Base-by-base conservation (phyloP, 2,888 invertebrate species). In the Lepidocyrtinus sp. region DNA sequence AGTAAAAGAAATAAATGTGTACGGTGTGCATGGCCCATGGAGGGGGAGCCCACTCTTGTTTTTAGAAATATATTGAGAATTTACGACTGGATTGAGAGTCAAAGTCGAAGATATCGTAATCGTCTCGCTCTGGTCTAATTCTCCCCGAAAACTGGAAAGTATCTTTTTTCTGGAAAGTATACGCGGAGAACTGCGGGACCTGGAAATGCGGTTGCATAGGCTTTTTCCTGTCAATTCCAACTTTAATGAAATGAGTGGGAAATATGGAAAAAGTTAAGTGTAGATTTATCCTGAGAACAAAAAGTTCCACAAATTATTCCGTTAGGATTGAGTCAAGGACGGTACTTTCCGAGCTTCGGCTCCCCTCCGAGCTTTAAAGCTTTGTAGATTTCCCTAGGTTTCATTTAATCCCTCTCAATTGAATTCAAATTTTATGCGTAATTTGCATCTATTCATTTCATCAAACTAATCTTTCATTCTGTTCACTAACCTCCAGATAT, bases 11-110 rank as follows among this genome's bases (percentile, higher is more conserved):
- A 45, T 25, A 22, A 2, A 59, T 15, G 26, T 24, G 50, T 22
- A 50, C 25, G 24, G 24, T 17, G 19, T 17, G 1, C 25, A 17
- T 22, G 21, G 21, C 62, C 24, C 21, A 9, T 21, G 45, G 22
- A 19, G 27, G 24, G 19, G 27, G 7, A 59, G 27, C 45, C 25
- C 64, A 65, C 71, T 77, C 71, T 77, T 67, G 77, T 77, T 77
- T 75, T 71, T 64, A 64, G 70, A 75, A 75, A 75, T n/a, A n/a
- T n/a, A n/a, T 75, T 63, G 76, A 72, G 71, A 77, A 77, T 77
- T 77, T 77, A 77, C 77, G 77, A 71, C 71, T 36, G 36, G 36
- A 36, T 36, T 36, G 36, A 36, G 36, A 36, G 36, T 36, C 36
- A 36, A 36, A 36, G 36, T 36, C 36, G 36, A 36, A 36, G 36